Percentiles rank a stretch among this genome's conserved stretches.
phyloP scores from a whole-genome alignment of 1,140 invertebrate species.

The Nasonia vitripennis region DNA sequence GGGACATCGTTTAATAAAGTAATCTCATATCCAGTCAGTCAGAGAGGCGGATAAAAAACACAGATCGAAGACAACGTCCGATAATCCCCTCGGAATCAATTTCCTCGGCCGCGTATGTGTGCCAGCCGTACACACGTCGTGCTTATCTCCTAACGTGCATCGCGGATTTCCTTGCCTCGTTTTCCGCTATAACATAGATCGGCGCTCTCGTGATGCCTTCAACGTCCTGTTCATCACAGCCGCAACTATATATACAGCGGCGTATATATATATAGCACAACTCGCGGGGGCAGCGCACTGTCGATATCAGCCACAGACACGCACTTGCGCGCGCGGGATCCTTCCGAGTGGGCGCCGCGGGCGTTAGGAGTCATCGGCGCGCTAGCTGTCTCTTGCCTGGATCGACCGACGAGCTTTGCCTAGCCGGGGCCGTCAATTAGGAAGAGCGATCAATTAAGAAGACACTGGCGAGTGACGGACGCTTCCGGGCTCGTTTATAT shows the following conservation, averaged over 20 bases:
- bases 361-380: neutral
- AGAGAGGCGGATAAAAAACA: neutral
- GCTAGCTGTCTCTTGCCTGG: neutral
- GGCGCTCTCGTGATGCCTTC: conserved; percentile 13
- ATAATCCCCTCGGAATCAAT: too few species aligned
- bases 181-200: conserved; percentile 10
- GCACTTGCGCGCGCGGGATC: neutral
- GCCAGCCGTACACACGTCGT: neutral
- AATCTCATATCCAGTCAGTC: too few species aligned
- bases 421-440: neutral
- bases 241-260: neutral
- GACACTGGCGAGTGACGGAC: neutral
- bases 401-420: neutral
- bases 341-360: neutral
- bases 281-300: neutral
- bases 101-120: neutral
- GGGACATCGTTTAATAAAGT: too few species aligned
- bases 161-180: conserved; percentile 26
- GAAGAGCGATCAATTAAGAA: conserved; percentile 22
- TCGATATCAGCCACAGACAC: conserved; percentile 30
- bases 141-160: conserved; percentile 27
- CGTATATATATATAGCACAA: neutral
- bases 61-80: neutral
- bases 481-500: neutral
- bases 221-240: conserved; percentile 28